phyloP scores from a whole-genome alignment of 2,113 vertebrate species.

The Grantiella picta region DNA sequence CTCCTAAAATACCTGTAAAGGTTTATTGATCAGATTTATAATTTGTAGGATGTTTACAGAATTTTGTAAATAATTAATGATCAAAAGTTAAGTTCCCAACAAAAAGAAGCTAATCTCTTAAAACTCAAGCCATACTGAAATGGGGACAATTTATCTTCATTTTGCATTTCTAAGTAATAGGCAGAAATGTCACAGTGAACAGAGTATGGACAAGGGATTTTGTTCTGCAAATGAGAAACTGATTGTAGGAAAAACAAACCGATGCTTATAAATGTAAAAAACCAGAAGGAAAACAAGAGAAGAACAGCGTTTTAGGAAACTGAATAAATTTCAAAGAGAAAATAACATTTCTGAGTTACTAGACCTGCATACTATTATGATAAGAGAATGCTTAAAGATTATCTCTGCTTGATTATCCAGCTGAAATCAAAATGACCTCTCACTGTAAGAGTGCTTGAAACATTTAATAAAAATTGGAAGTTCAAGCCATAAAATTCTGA shows the following conservation, averaged over 20 bases:
- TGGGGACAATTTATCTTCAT: background rate
- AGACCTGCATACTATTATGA: background rate
- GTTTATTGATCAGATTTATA: background rate
- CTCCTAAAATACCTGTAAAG: background rate
- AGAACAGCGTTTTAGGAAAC: background rate
- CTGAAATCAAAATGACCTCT: background rate
- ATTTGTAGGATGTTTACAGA: background rate
- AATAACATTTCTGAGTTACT: background rate
- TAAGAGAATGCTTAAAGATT: background rate
- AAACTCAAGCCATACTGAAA: background rate
- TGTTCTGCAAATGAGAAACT: background rate
- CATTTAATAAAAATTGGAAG: background rate
- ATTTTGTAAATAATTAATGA: conserved; percentile 10
- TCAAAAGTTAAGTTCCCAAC: background rate
- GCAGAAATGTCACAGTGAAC: background rate
- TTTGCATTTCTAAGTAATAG: background rate
- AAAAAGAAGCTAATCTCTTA: background rate
- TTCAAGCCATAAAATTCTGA: background rate
- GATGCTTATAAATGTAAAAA: background rate
- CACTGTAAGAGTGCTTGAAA: background rate
- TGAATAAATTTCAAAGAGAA: background rate
- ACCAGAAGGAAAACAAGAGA: background rate
- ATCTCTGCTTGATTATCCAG: background rate
- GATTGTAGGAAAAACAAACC: background rate
- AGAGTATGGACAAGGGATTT: background rate